Evolutionary conservation across 2,797 vertebrate species (phyloP), one percentile per base, ranked within the genome.

Genomic region (Leptatherina wallacei): DNA sequence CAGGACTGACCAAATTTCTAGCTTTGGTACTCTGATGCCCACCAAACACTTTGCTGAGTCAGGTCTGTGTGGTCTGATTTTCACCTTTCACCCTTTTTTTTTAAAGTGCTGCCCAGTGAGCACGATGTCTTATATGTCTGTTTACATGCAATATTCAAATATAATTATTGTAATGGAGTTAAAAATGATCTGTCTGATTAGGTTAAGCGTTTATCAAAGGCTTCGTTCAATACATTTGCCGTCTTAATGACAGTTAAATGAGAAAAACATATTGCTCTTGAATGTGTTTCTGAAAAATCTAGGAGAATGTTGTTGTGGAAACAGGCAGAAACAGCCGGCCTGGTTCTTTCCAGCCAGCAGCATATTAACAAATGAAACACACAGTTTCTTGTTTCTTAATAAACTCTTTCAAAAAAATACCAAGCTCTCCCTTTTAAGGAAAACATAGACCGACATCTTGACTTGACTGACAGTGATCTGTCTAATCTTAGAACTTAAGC

Each of bases 31-130:
- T 20, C 73, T 44, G 72, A 82, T 64, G 76, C 73, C 86, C 78
- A 70, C 61, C 66, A 38, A 73, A 75, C 44, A 66, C 27, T 38
- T 61, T 82, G 86, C 81, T 82, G 85, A 88, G 81, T 88, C 85
- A 83, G 81, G 75, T 80, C 81, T 71, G 3, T 52, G 69, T 68
- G 67, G 61, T 80, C 75, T 56, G 62, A 81, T 61, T 51, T 49
- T 84, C 80, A 91, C 84, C 85, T 85, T 84, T 85, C 64, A 83
- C 75, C 78, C 49, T n/a, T 60, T 77, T 72, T 73, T 44, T 33
- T 74, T 30, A 42, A 71, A 66, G 22, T 33, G 11, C 24, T 80
- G 56, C 62, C 29, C 24, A 57, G 56, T 42, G n/a, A 60, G 61
- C 22, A 35, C 29, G 22, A 20, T 55, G 40, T 55, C 44, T 44